Base-by-base conservation (phyloP, 2,888 invertebrate genomes). In the Ophioninae sp. region DNA sequence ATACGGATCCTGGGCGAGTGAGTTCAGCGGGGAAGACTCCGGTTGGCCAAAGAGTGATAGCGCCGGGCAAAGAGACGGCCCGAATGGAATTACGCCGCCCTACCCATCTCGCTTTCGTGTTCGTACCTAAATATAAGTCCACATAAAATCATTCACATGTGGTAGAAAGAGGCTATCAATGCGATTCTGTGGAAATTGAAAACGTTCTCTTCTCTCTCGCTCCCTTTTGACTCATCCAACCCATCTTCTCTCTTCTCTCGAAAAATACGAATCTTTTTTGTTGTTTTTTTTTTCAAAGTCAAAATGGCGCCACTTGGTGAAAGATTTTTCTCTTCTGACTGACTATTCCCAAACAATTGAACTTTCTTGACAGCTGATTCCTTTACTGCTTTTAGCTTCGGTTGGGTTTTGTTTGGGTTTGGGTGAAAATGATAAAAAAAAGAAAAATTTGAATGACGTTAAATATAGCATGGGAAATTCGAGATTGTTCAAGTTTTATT, bases 101-200 rank as follows among this genome's bases (percentile, higher is more conserved):
- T 10, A 72, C 17, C 37, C 59, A 72, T 20, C 2, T 2, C 17
- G 59, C 20, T 5, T 58, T 22, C 20, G 37, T 58, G 37, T 20
- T 22, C 37, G n/a, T 61, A 41, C n/a, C 56, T 69, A 64, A 56
- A 64, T 75, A 58, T 61, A 44, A n/a, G 2, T 63, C 44, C 37
- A 63, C 63, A 20, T 72, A 64, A 67, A 37, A 58, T 56, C 65
- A 56, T 20, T 17, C 75, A 58, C 61, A 68, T 68, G 76, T 65
- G 77, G 58, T 64, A 59, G 71, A 59, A 85, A 81, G 86, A 88
- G 87, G 86, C 90, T 89, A 91, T 92, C 91, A 91, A 91, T 91
- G 91, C 30, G 1, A 90, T 89, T 87, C 88, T 91, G 78, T 71
- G 90, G 90, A 92, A 92, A 92, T 92, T 92, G 92, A 92, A 92